A percentile compares a stretch with the other conserved stretches of the same genome.
These are phyloP conservation scores for Menidia beryllina DNA, from an alignment of 2,113 vertebrate genomes.

Conservation along the genomic window DNA sequence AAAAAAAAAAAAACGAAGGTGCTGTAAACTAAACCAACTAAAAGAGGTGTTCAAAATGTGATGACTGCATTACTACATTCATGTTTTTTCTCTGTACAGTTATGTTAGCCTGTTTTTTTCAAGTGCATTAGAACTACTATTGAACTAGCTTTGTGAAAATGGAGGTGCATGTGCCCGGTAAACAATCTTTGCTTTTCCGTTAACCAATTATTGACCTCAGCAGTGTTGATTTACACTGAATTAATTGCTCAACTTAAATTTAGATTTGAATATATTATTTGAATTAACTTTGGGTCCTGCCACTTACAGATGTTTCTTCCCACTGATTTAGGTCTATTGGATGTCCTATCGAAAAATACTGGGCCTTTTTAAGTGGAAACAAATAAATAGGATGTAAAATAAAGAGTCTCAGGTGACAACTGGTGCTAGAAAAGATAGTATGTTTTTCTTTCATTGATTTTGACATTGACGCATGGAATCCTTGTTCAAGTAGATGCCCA, in stretches of 20 bases:
- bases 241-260: not conserved
- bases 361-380: no score
- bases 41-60: slow-evolving; percentile 73
- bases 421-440: no score
- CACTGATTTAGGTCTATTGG: not conserved
- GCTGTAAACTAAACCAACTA: slow-evolving; percentile 79
- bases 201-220: slow-evolving; percentile 3
- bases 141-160: slow-evolving; percentile 77
- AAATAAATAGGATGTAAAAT: slow-evolving; percentile 3
- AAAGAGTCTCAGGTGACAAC: no score
- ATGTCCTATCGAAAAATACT: not conserved
- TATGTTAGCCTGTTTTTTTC: slow-evolving; percentile 70
- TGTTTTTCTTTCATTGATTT: no score
- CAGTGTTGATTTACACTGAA: not conserved
- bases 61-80: slow-evolving; percentile 73
- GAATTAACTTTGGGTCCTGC: not conserved
- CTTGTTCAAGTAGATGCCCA: no score
- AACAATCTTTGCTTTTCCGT: slow-evolving; percentile 26
- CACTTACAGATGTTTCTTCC: not conserved
- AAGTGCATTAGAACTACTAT: slow-evolving; percentile 85
- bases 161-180: slow-evolving; percentile 44
- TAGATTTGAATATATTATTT: not conserved
- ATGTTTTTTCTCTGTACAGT: slow-evolving; percentile 72
- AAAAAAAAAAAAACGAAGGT: slow-evolving; percentile 67
- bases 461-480: no score